phyloP scores from a whole-genome alignment of 2,113 vertebrate species.

The Hiodon tergisus region DNA sequence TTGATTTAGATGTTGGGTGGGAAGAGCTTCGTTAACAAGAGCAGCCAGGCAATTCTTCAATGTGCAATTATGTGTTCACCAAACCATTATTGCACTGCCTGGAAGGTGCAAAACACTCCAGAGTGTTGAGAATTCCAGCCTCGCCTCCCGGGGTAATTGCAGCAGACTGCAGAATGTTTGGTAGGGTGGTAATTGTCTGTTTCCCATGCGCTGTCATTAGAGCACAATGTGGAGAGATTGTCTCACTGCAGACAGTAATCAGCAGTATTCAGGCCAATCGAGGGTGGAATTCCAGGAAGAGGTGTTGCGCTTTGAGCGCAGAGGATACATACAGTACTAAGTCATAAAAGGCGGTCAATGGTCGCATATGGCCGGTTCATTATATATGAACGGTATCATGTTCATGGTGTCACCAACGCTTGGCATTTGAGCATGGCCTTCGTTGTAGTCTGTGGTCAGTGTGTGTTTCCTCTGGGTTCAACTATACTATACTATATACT shows the following conservation, averaged over 20 bases:
- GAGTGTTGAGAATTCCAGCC: neutral
- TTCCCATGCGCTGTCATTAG: neutral
- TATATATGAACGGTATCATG: too few relatives aligned
- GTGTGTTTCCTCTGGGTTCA: too few relatives aligned
- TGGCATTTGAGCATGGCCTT: too few relatives aligned
- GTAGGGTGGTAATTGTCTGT: neutral
- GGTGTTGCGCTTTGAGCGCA: neutral
- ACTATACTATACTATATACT: too few relatives aligned
- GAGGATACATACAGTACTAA: neutral
- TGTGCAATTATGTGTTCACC: neutral
- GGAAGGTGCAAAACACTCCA: conserved; percentile 6
- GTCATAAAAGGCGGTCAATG: neutral
- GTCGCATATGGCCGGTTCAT: neutral
- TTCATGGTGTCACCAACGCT: too few relatives aligned
- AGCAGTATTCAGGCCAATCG: neutral
- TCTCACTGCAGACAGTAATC: neutral
- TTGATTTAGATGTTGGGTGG: neutral
- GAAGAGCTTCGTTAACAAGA: too few relatives aligned
- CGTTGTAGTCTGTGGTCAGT: too few relatives aligned
- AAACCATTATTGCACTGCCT: neutral
- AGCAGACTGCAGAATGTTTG: neutral
- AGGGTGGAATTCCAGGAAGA: neutral
- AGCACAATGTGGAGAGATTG: neutral
- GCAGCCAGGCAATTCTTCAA: neutral
- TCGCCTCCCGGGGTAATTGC: neutral